Evolutionary conservation across 2,113 vertebrate genomes (phyloP).

Genomic region (Condylura cristata): DNA sequence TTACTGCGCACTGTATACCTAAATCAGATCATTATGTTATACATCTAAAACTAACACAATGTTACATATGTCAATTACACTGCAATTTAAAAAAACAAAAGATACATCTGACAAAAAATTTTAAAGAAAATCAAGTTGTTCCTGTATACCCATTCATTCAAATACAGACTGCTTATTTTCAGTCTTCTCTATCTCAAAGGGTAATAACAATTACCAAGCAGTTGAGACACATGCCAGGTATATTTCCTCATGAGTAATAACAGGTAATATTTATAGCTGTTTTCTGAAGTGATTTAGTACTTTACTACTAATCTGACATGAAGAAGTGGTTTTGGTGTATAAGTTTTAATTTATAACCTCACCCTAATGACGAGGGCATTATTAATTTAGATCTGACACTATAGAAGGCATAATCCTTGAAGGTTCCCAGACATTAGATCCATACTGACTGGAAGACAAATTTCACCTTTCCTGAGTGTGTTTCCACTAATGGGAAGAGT

Average conservation of each 20-base stretch:
- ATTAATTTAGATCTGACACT: not conserved
- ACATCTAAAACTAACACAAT: not conserved
- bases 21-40: not conserved
- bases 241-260: not conserved
- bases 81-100: too few species aligned
- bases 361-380: too few species aligned
- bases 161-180: not conserved
- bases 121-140: not conserved
- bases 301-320: not conserved
- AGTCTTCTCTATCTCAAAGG: not conserved
- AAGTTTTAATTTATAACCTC: too few species aligned
- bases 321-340: not conserved
- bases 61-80: too few species aligned
- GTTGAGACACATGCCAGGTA: not conserved
- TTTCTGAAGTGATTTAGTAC: not conserved
- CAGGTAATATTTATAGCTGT: not conserved
- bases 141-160: not conserved
- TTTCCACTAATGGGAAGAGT: not conserved
- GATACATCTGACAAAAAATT: too few species aligned
- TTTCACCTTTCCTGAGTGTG: not conserved
- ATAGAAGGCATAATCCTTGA: not conserved
- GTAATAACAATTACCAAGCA: not conserved
- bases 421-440: not conserved
- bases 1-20: not conserved
- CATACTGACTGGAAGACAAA: not conserved